phyloP scores from a whole-genome alignment of 2,888 invertebrate genomes.

The Drosophila lacicola region DNA sequence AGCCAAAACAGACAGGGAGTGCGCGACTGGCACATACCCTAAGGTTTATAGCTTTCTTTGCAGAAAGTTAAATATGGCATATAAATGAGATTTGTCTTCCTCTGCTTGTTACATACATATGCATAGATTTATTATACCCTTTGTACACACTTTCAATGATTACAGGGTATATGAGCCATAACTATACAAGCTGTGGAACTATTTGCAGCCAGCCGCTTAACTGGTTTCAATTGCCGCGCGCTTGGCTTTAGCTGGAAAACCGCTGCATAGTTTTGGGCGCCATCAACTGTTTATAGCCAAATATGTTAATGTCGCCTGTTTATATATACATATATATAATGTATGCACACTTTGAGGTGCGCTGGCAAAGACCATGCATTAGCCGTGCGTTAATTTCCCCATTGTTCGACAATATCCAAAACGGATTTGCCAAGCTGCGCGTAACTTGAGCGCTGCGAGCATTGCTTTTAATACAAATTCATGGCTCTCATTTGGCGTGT shows the following conservation, averaged over 20 bases:
- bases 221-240: slow-evolving; percentile 47
- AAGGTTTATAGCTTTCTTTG: no score
- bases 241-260: slow-evolving; percentile 38
- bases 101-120: no score
- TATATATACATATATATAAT: slow-evolving; percentile 60
- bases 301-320: slow-evolving; percentile 11
- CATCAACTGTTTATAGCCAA: slow-evolving; percentile 48
- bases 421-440: slow-evolving; percentile 30
- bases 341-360: slow-evolving; percentile 72
- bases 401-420: slow-evolving; percentile 11
- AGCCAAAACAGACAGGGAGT: slow-evolving; percentile 1
- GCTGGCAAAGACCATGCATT: slow-evolving; percentile 54
- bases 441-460: slow-evolving; percentile 23
- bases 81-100: no score
- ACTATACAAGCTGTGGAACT: slow-evolving; percentile 1
- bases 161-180: background rate
- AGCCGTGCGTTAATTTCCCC: slow-evolving; percentile 12
- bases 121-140: no score
- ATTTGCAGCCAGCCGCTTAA: slow-evolving; percentile 18
- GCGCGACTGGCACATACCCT: no score
- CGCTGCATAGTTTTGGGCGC: slow-evolving; percentile 61
- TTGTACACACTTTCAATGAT: no score
- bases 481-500: slow-evolving; percentile 55
- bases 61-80: no score
- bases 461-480: slow-evolving; percentile 69